Evolutionary conservation across 2,113 vertebrate species (phyloP).

Genomic region (Atherinomorus stipes): DNA sequence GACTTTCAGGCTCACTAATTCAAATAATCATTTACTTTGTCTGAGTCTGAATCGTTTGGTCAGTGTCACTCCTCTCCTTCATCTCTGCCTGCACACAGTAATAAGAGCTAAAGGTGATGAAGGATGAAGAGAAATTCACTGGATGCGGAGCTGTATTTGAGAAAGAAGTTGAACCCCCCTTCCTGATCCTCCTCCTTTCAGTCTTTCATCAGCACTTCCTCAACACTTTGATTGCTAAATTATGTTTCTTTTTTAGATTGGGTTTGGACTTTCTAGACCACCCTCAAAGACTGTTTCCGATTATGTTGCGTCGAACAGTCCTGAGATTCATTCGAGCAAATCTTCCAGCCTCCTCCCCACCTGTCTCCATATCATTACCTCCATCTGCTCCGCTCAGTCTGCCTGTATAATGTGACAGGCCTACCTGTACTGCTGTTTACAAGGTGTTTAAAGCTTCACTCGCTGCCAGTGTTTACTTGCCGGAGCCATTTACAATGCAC

Average conservation of each 20-base stretch:
- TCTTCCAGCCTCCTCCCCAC: conserved; percentile 7
- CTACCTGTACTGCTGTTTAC: conserved; percentile 51
- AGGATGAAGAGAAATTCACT: neutral
- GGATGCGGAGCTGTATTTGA: neutral
- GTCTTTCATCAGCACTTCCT: conserved; percentile 33
- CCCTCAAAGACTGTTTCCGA: conserved; percentile 27
- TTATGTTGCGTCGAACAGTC: conserved; percentile 22
- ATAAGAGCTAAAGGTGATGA: conserved; percentile 33
- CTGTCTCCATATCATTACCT: conserved; percentile 37
- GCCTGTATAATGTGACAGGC: conserved; percentile 40
- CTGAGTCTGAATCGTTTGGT: conserved; percentile 24
- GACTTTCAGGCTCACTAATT: conserved; percentile 43
- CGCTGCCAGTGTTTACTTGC: conserved; percentile 57
- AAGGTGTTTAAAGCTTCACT: conserved; percentile 58
- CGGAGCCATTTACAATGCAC: conserved; percentile 29
- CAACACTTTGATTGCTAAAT: conserved; percentile 35
- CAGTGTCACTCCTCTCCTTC: conserved; percentile 13
- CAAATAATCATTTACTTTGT: conserved; percentile 53
- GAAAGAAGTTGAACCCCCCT: neutral
- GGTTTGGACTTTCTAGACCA: conserved; percentile 27
- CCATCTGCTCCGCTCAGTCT: conserved; percentile 21
- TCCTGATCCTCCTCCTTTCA: conserved; percentile 28
- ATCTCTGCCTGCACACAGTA: conserved; percentile 27
- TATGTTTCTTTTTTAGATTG: neutral
- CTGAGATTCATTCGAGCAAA: conserved; percentile 12